Conservation (phyloP, 2,797 vertebrate genomes). For the Darevskia nairensis region DNA sequence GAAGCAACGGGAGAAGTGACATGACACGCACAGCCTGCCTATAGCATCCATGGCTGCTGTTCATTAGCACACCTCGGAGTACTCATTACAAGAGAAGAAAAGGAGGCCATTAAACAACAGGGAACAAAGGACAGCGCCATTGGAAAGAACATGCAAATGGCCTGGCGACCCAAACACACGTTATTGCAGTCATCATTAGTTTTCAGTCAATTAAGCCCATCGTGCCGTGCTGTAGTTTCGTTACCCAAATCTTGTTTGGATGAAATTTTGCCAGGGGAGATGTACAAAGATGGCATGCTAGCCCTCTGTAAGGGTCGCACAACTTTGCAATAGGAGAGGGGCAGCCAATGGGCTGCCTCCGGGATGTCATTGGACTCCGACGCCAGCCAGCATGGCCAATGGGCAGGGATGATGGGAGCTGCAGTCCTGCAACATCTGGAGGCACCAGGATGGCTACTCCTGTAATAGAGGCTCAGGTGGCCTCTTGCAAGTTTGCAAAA, state of each 20-base stretch:
- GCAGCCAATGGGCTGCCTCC: no score
- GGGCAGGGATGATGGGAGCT: no score
- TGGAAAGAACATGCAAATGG: conserved; percentile 11
- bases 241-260: neutral
- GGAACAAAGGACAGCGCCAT: neutral
- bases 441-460: no score
- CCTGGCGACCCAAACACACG: neutral
- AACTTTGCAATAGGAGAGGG: neutral
- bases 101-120: neutral
- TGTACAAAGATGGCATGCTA: neutral
- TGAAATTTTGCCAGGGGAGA: neutral
- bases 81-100: conserved; percentile 39
- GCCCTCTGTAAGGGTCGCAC: neutral
- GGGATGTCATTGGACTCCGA: no score
- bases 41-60: conserved; percentile 26
- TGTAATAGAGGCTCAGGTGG: no score
- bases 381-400: no score
- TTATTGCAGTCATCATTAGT: conserved; percentile 16
- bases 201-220: conserved; percentile 21
- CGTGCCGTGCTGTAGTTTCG: neutral
- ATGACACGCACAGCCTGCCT: conserved; percentile 3
- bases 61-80: conserved; percentile 45
- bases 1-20: conserved; percentile 33
- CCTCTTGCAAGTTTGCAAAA: no score
- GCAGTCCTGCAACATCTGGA: no score